Evolutionary conservation across 2,113 vertebrate species (phyloP).

Genomic region (Clarias gariepinus): DNA sequence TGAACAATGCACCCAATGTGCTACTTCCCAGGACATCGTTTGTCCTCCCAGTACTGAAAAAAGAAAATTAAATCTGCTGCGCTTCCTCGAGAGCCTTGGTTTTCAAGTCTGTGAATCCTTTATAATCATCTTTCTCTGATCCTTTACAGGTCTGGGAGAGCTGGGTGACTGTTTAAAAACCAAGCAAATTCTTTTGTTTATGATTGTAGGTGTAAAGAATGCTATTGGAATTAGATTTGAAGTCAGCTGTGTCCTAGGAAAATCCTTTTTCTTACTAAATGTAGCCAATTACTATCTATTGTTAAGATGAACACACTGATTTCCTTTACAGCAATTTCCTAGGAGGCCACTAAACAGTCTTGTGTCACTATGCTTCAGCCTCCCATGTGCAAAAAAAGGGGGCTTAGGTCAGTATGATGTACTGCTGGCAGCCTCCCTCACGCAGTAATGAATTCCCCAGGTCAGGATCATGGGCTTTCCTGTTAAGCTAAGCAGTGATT

Average conservation of each 20-base stretch:
- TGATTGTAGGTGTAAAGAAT: neutral
- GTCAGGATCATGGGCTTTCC: slow-evolving; percentile 71
- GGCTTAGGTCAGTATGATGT: slow-evolving; percentile 67
- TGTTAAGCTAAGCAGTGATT: slow-evolving; percentile 75
- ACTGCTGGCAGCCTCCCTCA: slow-evolving; percentile 65
- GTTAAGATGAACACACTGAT: neutral
- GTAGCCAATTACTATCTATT: neutral
- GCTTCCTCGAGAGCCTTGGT: neutral
- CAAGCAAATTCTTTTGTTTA: neutral
- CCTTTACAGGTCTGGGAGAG: neutral
- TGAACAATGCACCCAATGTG: slow-evolving; percentile 17
- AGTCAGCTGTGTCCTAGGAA: no score
- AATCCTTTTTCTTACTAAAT: neutral
- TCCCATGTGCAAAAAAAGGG: slow-evolving; percentile 37
- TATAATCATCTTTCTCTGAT: neutral
- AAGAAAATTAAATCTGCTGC: neutral
- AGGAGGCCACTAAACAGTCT: neutral
- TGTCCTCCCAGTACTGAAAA: neutral
- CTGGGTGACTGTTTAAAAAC: neutral
- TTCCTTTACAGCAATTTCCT: neutral
- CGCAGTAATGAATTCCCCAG: slow-evolving; percentile 78
- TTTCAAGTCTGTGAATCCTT: neutral
- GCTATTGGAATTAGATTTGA: neutral
- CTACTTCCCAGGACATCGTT: neutral
- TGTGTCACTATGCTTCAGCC: slow-evolving; percentile 36